Evolutionary conservation across 2,797 vertebrate genomes (phyloP).

Genomic region (Fratercula arctica): DNA sequence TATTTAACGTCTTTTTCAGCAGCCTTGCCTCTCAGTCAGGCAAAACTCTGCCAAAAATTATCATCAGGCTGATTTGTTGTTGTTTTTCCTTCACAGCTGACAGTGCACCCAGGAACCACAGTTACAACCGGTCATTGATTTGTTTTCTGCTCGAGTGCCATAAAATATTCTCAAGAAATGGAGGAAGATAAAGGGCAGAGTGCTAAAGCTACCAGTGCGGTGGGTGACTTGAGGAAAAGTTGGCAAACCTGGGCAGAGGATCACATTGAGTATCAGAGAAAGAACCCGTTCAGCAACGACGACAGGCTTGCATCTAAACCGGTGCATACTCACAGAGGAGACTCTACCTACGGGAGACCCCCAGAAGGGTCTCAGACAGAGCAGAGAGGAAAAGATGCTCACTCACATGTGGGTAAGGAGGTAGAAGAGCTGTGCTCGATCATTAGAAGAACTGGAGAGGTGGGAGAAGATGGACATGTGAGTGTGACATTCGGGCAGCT

Average conservation of each 20-base stretch:
- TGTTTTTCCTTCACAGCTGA: conserved; percentile 18
- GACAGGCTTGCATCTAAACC: conserved; percentile 15
- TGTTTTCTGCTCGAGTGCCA: neutral
- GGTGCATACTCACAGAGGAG: conserved; percentile 61
- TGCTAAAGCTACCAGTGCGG: conserved; percentile 48
- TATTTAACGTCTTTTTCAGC: neutral
- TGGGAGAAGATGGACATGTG: conserved; percentile 62
- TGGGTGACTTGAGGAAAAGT: conserved; percentile 82
- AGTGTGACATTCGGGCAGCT: conserved; percentile 83
- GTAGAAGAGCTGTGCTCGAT: conserved; percentile 84
- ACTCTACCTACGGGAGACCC: conserved; percentile 84
- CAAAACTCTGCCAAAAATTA: neutral
- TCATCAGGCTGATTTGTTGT: neutral
- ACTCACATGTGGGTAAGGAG: conserved; percentile 82
- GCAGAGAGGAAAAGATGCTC: conserved; percentile 86
- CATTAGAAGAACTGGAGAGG: conserved; percentile 80
- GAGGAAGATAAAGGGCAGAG: conserved; percentile 27
- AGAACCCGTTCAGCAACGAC: conserved; percentile 86
- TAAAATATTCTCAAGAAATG: neutral
- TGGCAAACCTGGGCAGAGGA: conserved; percentile 90
- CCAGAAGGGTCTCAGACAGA: conserved; percentile 85
- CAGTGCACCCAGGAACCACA: neutral
- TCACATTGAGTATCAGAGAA: conserved; percentile 83
- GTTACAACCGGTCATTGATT: neutral
- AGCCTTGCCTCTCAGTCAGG: neutral